A percentile compares a stretch with the other conserved stretches of the same genome.
These are phyloP conservation scores for Drosophila rufa DNA, from an alignment of 1,140 invertebrate species.

Conservation along the genomic window DNA sequence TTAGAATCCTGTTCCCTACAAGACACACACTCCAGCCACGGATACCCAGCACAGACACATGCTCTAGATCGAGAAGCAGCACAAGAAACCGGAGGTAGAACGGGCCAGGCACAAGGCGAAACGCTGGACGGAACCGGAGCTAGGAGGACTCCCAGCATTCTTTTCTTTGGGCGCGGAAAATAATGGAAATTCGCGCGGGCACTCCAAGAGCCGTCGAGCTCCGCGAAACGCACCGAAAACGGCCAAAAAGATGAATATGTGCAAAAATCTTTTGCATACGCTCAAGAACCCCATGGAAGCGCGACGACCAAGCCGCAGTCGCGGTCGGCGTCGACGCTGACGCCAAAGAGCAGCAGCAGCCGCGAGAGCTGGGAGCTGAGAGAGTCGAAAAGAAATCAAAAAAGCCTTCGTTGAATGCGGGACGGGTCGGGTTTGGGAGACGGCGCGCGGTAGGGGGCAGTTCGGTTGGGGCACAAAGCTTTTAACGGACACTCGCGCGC, in stretches of 20 bases:
- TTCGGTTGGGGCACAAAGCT: slow-evolving; percentile 59
- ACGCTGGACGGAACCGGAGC: slow-evolving; percentile 7
- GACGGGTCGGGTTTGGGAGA: background rate
- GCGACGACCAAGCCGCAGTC: slow-evolving; percentile 51
- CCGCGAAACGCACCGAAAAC: slow-evolving; percentile 85
- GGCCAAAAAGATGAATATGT: slow-evolving; percentile 85
- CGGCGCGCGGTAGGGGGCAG: slow-evolving; percentile 36
- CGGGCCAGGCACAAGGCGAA: slow-evolving; percentile 1
- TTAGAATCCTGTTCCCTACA: background rate
- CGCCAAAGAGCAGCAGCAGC: slow-evolving; percentile 38
- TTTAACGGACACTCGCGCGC: slow-evolving; percentile 72
- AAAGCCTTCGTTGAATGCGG: slow-evolving; percentile 17
- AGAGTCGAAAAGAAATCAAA: slow-evolving; percentile 53
- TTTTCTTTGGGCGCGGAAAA: slow-evolving; percentile 73
- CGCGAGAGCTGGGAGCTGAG: slow-evolving; percentile 30
- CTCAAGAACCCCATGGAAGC: slow-evolving; percentile 84
- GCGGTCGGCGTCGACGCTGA: slow-evolving; percentile 33
- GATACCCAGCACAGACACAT: background rate
- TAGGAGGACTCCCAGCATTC: background rate
- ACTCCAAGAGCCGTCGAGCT: slow-evolving; percentile 57
- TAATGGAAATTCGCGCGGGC: slow-evolving; percentile 61
- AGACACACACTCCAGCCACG: background rate
- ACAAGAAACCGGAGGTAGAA: background rate
- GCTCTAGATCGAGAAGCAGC: background rate
- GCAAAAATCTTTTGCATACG: slow-evolving; percentile 85